These are phyloP conservation scores for Acrossocheilus fasciatus DNA, from an alignment of 2,797 vertebrate species.

Conservation along the genomic window DNA sequence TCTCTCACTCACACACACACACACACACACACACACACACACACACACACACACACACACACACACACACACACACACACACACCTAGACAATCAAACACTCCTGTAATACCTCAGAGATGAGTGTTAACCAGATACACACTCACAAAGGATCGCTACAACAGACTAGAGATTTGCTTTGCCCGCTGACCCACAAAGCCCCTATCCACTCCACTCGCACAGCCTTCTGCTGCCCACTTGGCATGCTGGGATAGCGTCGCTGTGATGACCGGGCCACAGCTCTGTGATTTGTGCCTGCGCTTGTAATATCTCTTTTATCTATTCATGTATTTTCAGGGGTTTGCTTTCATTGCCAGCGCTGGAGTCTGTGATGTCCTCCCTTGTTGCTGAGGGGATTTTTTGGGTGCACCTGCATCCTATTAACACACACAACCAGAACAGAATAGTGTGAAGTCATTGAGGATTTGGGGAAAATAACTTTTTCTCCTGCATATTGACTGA, in stretches of 20 bases:
- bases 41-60: too few relatives aligned
- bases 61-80: neutral
- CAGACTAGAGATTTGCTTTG: constrained; percentile 23
- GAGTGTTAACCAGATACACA: constrained; percentile 22
- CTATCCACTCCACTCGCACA: constrained; percentile 44
- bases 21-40: neutral
- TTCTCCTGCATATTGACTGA: neutral
- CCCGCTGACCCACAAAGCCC: constrained; percentile 57
- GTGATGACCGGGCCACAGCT: constrained; percentile 27
- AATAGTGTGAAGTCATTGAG: constrained; percentile 16
- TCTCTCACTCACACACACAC: neutral
- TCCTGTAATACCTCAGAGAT: neutral
- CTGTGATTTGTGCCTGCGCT: constrained; percentile 19
- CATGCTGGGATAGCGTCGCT: neutral
- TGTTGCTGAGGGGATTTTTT: constrained; percentile 22
- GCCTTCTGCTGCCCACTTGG: constrained; percentile 45
- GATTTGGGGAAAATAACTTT: neutral
- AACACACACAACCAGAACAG: constrained; percentile 9
- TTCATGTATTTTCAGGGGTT: constrained; percentile 19
- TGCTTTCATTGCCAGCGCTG: constrained; percentile 12
- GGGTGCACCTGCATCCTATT: constrained; percentile 37
- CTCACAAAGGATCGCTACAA: neutral
- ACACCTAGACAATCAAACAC: constrained; percentile 7
- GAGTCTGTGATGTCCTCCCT: constrained; percentile 31
- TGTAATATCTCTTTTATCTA: constrained; percentile 30